Percentiles rank a stretch among this genome's conserved stretches.
phyloP scores from a whole-genome alignment of 2,888 invertebrate genomes.

The Morpho helenor region DNA sequence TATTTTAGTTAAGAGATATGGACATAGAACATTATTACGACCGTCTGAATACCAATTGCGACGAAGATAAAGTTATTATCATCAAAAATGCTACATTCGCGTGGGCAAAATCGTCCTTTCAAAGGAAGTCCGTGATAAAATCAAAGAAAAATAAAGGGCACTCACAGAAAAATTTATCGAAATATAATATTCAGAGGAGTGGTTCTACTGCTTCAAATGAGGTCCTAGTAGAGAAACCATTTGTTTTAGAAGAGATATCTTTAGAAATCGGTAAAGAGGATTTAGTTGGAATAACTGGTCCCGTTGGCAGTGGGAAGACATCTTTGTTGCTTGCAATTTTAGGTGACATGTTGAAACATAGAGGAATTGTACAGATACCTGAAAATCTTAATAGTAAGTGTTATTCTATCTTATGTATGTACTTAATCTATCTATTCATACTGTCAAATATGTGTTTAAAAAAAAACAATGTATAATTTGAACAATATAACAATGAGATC shows the following conservation, averaged over 20 bases:
- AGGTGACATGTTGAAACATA: constrained; percentile 87
- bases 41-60: constrained; percentile 62
- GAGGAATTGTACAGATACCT: constrained; percentile 84
- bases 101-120: constrained; percentile 70
- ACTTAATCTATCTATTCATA: too few relatives aligned
- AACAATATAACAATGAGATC: too few relatives aligned
- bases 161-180: constrained; percentile 59
- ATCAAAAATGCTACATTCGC: constrained; percentile 81
- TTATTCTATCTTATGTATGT: neutral
- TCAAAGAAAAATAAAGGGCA: constrained; percentile 71
- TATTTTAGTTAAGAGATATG: constrained; percentile 79
- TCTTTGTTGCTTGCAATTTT: constrained; percentile 90
- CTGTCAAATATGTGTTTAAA: too few relatives aligned
- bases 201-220: constrained; percentile 56
- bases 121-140: constrained; percentile 44
- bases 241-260: constrained; percentile 51
- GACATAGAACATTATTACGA: constrained; percentile 82
- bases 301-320: constrained; percentile 95
- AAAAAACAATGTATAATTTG: too few relatives aligned
- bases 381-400: constrained; percentile 82
- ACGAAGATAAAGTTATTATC: constrained; percentile 77
- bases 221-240: constrained; percentile 41
- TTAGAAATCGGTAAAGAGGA: constrained; percentile 81
- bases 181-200: constrained; percentile 42
- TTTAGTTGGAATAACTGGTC: constrained; percentile 91